Evolutionary conservation across 1,140 invertebrate genomes (phyloP).

Genomic region (Cardiocondyla obscurior): DNA sequence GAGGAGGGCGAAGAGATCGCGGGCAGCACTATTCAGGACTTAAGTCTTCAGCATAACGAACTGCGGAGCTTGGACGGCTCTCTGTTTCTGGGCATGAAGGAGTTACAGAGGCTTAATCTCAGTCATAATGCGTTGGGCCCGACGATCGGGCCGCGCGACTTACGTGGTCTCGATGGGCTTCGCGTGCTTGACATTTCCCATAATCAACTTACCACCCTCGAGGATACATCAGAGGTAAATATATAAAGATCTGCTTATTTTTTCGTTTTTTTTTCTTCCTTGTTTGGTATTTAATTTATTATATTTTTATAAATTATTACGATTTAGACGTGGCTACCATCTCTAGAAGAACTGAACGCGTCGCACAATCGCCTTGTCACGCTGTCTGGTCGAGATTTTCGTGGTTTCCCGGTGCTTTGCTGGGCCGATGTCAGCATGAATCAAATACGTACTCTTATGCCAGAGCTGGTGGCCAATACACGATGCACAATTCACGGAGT

Average conservation of each 20-base stretch:
- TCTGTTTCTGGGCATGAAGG: slow-evolving; percentile 88
- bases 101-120: slow-evolving; percentile 88
- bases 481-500: slow-evolving; percentile 90
- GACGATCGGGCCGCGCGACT: slow-evolving; percentile 88
- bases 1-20: slow-evolving; percentile 84
- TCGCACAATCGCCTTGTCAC: slow-evolving; percentile 89
- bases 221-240: slow-evolving; percentile 91
- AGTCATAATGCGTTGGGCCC: slow-evolving; percentile 89
- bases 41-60: slow-evolving; percentile 89
- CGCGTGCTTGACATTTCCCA: slow-evolving; percentile 90
- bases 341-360: slow-evolving; percentile 89
- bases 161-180: slow-evolving; percentile 89
- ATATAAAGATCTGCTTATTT: background rate
- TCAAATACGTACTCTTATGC: slow-evolving; percentile 88
- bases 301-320: too few species aligned
- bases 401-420: slow-evolving; percentile 90
- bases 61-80: slow-evolving; percentile 89
- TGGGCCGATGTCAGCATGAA: slow-evolving; percentile 91
- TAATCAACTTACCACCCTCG: slow-evolving; percentile 89
- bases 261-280: slow-evolving; percentile 22
- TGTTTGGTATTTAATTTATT: background rate
- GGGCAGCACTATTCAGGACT: slow-evolving; percentile 86
- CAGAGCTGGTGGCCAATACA: slow-evolving; percentile 90
- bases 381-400: slow-evolving; percentile 90
- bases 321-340: slow-evolving; percentile 90